phyloP scores from a whole-genome alignment of 2,888 invertebrate genomes.

The Drosophila borborema region DNA sequence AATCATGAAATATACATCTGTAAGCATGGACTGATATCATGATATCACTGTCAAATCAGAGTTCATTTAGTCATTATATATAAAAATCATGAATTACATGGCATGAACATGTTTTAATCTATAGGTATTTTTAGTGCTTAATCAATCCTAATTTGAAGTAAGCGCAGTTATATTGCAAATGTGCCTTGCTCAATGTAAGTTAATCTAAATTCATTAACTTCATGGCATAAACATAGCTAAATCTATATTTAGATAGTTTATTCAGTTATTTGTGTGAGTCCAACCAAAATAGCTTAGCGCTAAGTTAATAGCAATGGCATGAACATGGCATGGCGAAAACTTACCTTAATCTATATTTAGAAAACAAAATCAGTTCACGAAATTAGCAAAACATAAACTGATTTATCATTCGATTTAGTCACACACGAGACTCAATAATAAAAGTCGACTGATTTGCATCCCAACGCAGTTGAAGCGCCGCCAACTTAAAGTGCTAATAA shows the following conservation, averaged over 20 bases:
- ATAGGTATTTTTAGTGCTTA: not conserved
- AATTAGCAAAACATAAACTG: conserved; percentile 5
- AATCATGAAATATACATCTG: too few relatives aligned
- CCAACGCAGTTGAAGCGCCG: not conserved
- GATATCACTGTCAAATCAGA: too few relatives aligned
- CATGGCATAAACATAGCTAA: not conserved
- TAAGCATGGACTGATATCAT: too few relatives aligned
- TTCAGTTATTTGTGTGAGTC: not conserved
- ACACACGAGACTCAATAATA: conserved; percentile 1
- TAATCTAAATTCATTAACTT: not conserved
- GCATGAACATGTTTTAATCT: not conserved
- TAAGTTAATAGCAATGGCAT: not conserved
- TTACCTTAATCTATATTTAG: conserved; percentile 3
- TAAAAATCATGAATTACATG: not conserved
- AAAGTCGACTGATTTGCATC: not conserved
- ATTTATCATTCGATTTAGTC: not conserved
- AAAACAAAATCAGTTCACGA: not conserved
- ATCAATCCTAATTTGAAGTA: not conserved
- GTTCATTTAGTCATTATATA: not conserved
- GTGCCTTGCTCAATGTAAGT: too few relatives aligned
- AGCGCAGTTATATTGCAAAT: not conserved
- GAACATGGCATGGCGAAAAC: not conserved
- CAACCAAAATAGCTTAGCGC: not conserved
- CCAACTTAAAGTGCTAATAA: conserved; percentile 16
- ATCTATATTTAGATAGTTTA: not conserved